Evolutionary conservation across 92 coral and sea anemone species (phyloP).

Genomic region (Epizoanthus scotinus): DNA sequence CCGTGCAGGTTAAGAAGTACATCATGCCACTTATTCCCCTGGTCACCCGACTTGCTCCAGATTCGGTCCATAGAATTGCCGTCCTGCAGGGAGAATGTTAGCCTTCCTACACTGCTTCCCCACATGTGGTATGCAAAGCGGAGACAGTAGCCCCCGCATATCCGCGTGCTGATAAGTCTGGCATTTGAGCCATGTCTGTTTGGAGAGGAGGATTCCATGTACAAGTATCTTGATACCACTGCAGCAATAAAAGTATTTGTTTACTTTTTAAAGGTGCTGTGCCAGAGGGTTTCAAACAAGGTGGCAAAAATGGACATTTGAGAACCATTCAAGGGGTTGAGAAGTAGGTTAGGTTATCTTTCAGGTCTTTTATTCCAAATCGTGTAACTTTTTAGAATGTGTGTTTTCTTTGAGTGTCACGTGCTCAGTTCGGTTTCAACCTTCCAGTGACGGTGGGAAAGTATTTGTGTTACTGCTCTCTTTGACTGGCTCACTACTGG

Average conservation of each 20-base stretch:
- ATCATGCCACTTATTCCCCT: constrained; percentile 67
- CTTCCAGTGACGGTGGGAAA: no score
- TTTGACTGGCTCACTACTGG: no score
- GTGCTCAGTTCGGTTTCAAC: no score
- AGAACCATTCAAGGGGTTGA: no score
- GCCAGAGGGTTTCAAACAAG: no score
- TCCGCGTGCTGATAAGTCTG: constrained; percentile 63
- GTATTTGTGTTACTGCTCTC: no score
- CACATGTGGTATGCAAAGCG: constrained; percentile 86
- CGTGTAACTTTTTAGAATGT: no score
- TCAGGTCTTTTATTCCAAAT: no score
- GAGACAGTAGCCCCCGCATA: constrained; percentile 75
- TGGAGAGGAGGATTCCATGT: constrained; percentile 69
- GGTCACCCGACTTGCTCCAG: constrained; percentile 68
- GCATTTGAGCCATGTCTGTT: constrained; percentile 63
- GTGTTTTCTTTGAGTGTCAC: no score
- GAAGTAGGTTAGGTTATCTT: no score
- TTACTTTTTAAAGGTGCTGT: no score
- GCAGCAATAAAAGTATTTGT: neutral
- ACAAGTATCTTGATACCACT: constrained; percentile 59
- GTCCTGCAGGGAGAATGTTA: constrained; percentile 60
- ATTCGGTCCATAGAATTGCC: constrained; percentile 40
- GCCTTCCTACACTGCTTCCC: constrained; percentile 65
- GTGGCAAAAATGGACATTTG: no score
- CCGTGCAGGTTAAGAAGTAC: constrained; percentile 67